Evolutionary conservation across 2,888 invertebrate genomes (phyloP).

Genomic region (Anaspis maculata): DNA sequence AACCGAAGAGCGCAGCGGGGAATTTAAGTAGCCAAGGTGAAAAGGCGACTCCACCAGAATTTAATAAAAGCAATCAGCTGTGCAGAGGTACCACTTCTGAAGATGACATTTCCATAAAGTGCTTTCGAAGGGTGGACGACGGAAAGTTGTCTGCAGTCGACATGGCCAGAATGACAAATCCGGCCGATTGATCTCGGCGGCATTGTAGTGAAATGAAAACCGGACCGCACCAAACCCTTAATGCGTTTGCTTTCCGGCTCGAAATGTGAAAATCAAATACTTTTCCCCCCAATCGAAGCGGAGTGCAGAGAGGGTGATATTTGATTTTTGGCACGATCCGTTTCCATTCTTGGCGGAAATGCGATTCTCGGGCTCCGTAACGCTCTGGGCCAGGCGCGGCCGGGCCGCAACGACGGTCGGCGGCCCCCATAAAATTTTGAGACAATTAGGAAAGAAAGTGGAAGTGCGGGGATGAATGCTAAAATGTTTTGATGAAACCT

Average conservation of each 20-base stretch:
- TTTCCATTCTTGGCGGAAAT: too few relatives aligned
- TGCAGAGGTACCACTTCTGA: too few relatives aligned
- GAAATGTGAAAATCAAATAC: constrained; percentile 2
- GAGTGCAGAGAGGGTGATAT: not conserved
- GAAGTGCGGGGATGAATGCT: too few relatives aligned
- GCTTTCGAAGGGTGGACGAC: constrained; percentile 7
- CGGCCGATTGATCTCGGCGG: constrained; percentile 16
- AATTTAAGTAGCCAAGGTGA: too few relatives aligned
- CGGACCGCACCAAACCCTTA: constrained; percentile 9
- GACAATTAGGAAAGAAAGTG: too few relatives aligned
- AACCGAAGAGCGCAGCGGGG: too few relatives aligned
- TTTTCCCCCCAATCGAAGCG: not conserved
- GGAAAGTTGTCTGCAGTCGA: constrained; percentile 14
- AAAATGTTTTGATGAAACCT: too few relatives aligned
- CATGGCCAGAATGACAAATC: constrained; percentile 20
- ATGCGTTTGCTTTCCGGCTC: constrained; percentile 14
- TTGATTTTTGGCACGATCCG: not conserved
- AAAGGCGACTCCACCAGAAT: too few relatives aligned
- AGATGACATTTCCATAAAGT: constrained; percentile 16
- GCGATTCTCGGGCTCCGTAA: too few relatives aligned
- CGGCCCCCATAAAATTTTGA: too few relatives aligned
- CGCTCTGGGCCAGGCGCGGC: too few relatives aligned
- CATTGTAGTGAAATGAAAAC: constrained; percentile 17
- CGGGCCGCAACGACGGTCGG: too few relatives aligned
- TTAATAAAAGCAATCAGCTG: constrained; percentile 11